Evolutionary conservation across 2,113 vertebrate species (phyloP), one percentile per base, ranked within the genome.

Genomic region (Odobenus rosmarus): DNA sequence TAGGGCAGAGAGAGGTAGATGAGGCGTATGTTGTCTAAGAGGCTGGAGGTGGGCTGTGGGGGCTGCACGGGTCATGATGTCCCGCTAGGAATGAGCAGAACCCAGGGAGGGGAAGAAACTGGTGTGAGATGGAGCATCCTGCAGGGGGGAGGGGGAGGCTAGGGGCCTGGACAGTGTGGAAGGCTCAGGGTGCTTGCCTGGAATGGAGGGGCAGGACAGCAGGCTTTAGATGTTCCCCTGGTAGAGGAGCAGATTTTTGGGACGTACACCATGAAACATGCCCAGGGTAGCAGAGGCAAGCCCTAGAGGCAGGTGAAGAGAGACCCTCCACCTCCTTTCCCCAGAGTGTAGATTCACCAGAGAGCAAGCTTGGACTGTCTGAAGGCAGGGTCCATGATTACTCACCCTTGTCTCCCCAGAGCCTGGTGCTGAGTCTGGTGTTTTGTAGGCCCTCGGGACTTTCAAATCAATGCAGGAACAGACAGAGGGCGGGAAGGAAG

Each of bases 61-160:
- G n/a, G 6, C 3, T 57, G 0, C 21, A 12, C 3, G 39, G n/a
- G 46, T 59, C 21, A 31, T 8, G 42, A 23, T 16, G 1, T 24
- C 53, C 87, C 61, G 15, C 7, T 72, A 33, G 51, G 33, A 67
- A 59, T 57, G 59, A 9, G 69, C 6, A 33, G 71, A 76, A 49
- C 2, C 15, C n/a, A 31, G 62, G 33, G 31, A 84, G 39, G 77
- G 19, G 24, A 85, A 46, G n/a, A 74, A 39, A 53, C 49, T 79
- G 42, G 9, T 26, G 8, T 53, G 72, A 88, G 81, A 24, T 28
- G 39, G 28, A 74, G 26, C 2, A 7, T 28, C 15, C 15, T 49
- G 13, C 28, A 39, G 42, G 42, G 64, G 19, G 72, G 74, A 46
- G 46, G 5, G 7, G 72, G 15, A 36, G 39, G n/a, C 16, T 13